A percentile compares a stretch with the other conserved stretches of the same genome.
Evolutionary conservation across 2,113 vertebrate species (phyloP).

Genomic region (Chloropsis hardwickii): DNA sequence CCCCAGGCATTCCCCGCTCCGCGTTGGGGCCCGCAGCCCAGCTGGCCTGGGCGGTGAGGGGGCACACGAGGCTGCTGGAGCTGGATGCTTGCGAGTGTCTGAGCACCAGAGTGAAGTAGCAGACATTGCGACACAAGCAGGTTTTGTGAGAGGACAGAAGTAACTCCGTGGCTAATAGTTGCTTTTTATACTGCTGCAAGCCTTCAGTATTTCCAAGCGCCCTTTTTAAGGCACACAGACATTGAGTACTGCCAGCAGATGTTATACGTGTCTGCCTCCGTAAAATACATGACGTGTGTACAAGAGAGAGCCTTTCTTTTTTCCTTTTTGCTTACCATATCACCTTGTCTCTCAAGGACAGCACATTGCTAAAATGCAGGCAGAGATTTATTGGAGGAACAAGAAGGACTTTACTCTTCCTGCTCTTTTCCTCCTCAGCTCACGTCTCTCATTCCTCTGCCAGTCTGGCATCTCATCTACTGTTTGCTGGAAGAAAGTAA

Average conservation of each 20-base stretch:
- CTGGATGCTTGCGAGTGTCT: too few species aligned
- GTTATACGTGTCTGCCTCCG: not conserved
- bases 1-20: fast-evolving
- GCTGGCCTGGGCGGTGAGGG: fast-evolving
- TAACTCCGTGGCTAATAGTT: not conserved
- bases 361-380: not conserved
- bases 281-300: slow-evolving; percentile 5
- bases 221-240: not conserved
- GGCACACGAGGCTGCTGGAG: fast-evolving
- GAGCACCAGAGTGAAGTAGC: fast-evolving
- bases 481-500: not conserved
- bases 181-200: not conserved
- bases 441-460: not conserved
- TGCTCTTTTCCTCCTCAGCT: not conserved
- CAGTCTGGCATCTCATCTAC: not conserved
- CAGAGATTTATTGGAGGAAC: slow-evolving; percentile 59
- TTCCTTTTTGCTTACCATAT: slow-evolving; percentile 22
- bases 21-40: fast-evolving
- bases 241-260: not conserved
- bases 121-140: not conserved
- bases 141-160: not conserved
- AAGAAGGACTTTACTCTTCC: slow-evolving; percentile 5
- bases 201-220: not conserved
- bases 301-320: not conserved
- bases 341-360: slow-evolving; percentile 62